phyloP scores from a whole-genome alignment of 2,888 invertebrate genomes.

The Ctenicera cuprea region DNA sequence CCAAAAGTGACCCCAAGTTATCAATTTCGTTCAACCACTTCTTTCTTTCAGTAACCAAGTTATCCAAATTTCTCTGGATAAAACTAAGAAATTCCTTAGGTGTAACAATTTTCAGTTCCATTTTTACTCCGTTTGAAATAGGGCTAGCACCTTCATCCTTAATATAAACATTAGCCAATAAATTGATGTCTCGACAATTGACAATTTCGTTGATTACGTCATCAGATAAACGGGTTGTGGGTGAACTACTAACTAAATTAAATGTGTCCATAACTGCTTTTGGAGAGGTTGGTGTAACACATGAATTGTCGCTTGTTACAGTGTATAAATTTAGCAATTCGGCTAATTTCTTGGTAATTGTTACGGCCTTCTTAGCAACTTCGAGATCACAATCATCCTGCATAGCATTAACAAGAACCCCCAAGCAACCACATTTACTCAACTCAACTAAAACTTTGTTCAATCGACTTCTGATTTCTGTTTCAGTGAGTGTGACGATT shows the following conservation, averaged over 20 bases:
- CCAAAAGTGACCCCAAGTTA: conserved; percentile 81
- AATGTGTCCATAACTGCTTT: conserved; percentile 29
- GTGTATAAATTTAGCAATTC: conserved; percentile 77
- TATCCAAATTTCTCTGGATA: conserved; percentile 78
- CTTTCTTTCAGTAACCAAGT: conserved; percentile 76
- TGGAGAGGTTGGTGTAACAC: conserved; percentile 56
- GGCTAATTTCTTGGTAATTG: conserved; percentile 75
- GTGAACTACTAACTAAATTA: conserved; percentile 32
- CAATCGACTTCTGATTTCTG: conserved; percentile 80
- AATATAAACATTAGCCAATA: conserved; percentile 78
- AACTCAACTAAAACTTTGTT: conserved; percentile 77
- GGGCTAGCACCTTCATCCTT: conserved; percentile 57
- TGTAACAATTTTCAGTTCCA: conserved; percentile 69
- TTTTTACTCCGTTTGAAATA: conserved; percentile 64
- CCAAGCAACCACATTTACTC: conserved; percentile 82
- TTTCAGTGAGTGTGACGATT: conserved; percentile 83
- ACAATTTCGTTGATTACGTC: conserved; percentile 81
- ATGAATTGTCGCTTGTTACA: conserved; percentile 68
- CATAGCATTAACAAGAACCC: conserved; percentile 80
- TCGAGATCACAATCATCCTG: conserved; percentile 83
- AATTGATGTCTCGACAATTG: conserved; percentile 77
- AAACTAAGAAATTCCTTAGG: conserved; percentile 78
- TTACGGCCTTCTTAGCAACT: conserved; percentile 79
- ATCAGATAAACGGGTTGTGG: conserved; percentile 66
- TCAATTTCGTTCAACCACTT: conserved; percentile 83